Evolutionary conservation across 2,888 invertebrate species (phyloP), one percentile per base, ranked within the genome.

Genomic region (Amaurobius ferox): DNA sequence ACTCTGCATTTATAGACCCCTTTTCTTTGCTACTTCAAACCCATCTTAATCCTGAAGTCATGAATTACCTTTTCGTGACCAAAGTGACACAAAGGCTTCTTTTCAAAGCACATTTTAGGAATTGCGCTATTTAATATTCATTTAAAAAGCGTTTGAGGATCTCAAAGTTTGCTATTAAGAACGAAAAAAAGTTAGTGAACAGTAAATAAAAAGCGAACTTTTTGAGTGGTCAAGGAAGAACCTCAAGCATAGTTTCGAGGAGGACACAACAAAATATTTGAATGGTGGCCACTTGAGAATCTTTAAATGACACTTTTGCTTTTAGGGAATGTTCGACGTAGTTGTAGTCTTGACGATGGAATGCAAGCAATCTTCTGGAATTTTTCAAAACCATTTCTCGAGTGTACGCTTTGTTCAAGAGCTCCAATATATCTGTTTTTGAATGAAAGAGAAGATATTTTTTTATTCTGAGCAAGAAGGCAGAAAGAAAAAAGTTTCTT

Each of bases 221-320:
- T n/a, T 64, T 29, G 30, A 64, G 64, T 29, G 64, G 64, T 2
- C 64, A 6, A 64, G 11, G 29, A 64, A 64, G 3, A 30, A 30
- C 5, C 29, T 29, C 13, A 23, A 64, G 30, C 64, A 29, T 13
- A 26, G 30, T n/a, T n/a, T 64, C 2, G 30, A 64, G 64, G 11
- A 64, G 29, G 55, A 13, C n/a, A 16, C 30, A 0, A 64, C 64
- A 64, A 64, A 64, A 64, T 29, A 64, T 64, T 0, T 30, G 64
- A 29, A 64, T 29, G 30, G 64, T 64, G 55, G 55, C 23, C 16
- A 5, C 55, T 55, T 55, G 1, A 11, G 55, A 55, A 55, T 55
- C 55, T 55, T 23, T 55, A 55, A 55, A 55, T 55, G 55, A 55
- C 55, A 55, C 55, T 55, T 55, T 55, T 55, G 55, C 55, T 55